phyloP scores from a whole-genome alignment of 92 coral and sea anemone species.

The Zoanthus solanderi region DNA sequence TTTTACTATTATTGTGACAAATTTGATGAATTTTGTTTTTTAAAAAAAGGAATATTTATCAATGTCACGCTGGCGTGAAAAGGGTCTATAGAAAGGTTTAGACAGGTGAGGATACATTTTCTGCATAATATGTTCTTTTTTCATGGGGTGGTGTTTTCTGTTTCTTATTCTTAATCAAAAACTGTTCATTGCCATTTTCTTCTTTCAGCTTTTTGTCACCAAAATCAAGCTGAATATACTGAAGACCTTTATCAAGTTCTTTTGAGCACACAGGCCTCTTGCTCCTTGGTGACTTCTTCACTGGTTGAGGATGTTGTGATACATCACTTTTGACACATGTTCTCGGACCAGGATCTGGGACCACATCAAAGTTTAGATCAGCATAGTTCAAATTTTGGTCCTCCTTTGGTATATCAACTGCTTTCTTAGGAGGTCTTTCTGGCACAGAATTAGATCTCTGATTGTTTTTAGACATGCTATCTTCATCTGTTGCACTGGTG shows the following conservation, averaged over 20 bases:
- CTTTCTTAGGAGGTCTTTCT: conserved; percentile 6
- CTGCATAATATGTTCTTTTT: background rate
- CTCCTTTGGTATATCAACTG: background rate
- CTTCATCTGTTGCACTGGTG: background rate
- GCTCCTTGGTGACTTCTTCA: conserved; percentile 1
- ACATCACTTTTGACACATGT: background rate
- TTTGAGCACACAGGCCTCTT: background rate
- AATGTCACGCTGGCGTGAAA: no score
- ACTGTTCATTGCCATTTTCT: background rate
- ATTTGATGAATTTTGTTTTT: background rate
- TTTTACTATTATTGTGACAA: no score
- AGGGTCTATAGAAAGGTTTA: background rate
- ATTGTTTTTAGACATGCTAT: background rate
- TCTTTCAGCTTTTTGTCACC: conserved; percentile 12
- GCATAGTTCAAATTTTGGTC: conserved; percentile 14
- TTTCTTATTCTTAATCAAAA: background rate
- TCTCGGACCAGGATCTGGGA: background rate
- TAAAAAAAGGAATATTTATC: no score
- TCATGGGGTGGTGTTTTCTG: conserved; percentile 1
- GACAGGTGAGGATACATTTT: conserved; percentile 33
- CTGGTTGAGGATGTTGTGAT: background rate
- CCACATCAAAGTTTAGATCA: background rate
- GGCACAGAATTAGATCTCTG: conserved; percentile 14
- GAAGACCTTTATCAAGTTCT: conserved; percentile 1
- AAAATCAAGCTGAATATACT: conserved; percentile 84